Base-by-base conservation (phyloP, 92 coral and sea anemone genomes). In the Ricordea florida region DNA sequence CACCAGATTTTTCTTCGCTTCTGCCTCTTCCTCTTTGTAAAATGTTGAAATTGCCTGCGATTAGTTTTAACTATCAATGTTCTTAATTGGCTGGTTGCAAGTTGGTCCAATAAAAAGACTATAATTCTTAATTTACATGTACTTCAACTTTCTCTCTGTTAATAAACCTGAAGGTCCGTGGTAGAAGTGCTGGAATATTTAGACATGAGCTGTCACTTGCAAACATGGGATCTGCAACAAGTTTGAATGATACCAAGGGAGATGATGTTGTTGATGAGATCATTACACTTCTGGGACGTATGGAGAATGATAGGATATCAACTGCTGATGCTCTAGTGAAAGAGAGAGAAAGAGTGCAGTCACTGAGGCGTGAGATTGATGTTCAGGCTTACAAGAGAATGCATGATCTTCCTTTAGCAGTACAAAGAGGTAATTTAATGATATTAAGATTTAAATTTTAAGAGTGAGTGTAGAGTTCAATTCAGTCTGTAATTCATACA, bases 341-440 rank as follows among this genome's bases (percentile, higher is more conserved):
- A 33, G 98, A 94, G 75, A 67, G 80, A 66, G 89, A 82, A 49
- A 71, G 96, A 75, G 97, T 94, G 10, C 64, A 67, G 20, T 72
- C 50, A 30, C 79, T 94, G 37, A 68, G 86, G 17, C 44, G 78
- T 46, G 89, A 90, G 80, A 94, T 94, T 78, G 98, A 94, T 66
- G 32, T 59, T 23, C 81, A 63, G 51, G 98, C 98, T 16, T 88
- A 84, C 74, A 85, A 91, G 62, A 82, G 98, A 52, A 79, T 94
- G 90, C 67, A 79, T 10, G 91, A 94, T 38, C 72, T 94, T 6
- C 98, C 98, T 1, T 58, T 71, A 41, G 94, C 93, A 62, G 98
- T 94, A 37, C 98, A 94, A 78, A 94, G 66, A 86, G 98, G 98
- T 88, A 74, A 2, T 38, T 8, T 32, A 9, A 2, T 20, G 4